Evolutionary conservation across 2,888 invertebrate genomes (phyloP), one percentile per base, ranked within the genome.

Genomic region (Amblyjoppa proteus): DNA sequence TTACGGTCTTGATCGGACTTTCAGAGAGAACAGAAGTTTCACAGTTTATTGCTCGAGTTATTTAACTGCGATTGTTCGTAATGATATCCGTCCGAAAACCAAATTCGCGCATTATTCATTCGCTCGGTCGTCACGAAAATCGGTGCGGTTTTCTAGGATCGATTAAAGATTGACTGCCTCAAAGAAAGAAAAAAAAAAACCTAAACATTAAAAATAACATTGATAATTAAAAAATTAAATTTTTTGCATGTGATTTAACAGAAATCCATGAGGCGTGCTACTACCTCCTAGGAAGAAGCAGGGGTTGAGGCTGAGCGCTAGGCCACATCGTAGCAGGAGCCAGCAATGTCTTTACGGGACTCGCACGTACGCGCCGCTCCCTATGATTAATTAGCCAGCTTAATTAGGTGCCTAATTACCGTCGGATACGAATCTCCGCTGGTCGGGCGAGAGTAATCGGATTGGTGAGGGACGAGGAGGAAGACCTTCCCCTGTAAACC

Each of bases 351-450:
- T 64, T 79, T 79, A 79, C 79, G 71, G 76, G 25, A 75, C 31
- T 51, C 20, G 49, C 51, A 31, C 45, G 31, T 64, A 82, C 78
- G 73, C 79, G 77, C 68, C 70, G 49, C 38, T 71, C 77, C 74
- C 71, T 71, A 88, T 87, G 87, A 90, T 91, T 90, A 91, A 91
- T 91, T 88, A 86, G 87, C 68, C 75, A 38, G 87, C 80, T 87
- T 89, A 90, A 91, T 91, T 90, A 89, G 84, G 87, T 61, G 87
- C 84, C 87, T 89, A 90, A 91, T 91, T 90, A 89, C 88, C 81
- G 71, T 81, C 45, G 87, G 91, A 90, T 89, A 89, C 86, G 88
- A 85, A 90, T 91, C 90, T 85, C 75, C 38, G 77, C 71, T 74
- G 85, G 79, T 71, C 45, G 76, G 77, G 56, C 38, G 81, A 76